A percentile compares a stretch with the other conserved stretches of the same genome.
phyloP scores from a whole-genome alignment of 2,888 invertebrate species.

The Cantharis nigra region DNA sequence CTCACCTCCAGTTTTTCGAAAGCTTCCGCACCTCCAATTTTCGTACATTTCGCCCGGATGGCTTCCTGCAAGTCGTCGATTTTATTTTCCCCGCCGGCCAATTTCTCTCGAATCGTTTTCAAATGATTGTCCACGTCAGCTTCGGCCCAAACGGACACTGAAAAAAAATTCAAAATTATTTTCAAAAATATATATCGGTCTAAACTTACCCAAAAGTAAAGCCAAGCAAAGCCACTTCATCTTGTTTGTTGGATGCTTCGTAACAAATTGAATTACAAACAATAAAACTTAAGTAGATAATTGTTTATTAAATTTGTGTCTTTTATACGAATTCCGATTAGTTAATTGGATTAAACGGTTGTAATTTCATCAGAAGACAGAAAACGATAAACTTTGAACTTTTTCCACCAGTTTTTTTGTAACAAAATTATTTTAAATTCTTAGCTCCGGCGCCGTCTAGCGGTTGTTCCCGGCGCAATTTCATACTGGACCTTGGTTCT shows the following conservation, averaged over 20 bases:
- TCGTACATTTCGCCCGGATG: background rate
- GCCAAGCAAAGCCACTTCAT: background rate
- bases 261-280: background rate
- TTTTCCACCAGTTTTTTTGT: background rate
- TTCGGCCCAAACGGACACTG: background rate
- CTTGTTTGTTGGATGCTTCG: background rate
- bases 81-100: background rate
- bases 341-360: background rate
- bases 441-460: background rate
- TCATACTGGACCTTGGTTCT: too few relatives aligned
- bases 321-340: background rate
- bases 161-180: background rate
- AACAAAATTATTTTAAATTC: background rate
- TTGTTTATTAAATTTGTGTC: background rate
- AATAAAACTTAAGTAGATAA: background rate
- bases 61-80: background rate
- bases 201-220: background rate
- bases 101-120: background rate
- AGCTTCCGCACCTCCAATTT: background rate
- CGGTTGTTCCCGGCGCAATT: background rate
- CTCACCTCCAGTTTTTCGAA: background rate
- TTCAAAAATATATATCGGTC: background rate
- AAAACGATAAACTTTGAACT: constrained; percentile 8
- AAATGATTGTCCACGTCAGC: background rate
- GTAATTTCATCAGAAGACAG: background rate